Conservation (phyloP, 2,888 invertebrate genomes). For the Heliconius hortense region DNA sequence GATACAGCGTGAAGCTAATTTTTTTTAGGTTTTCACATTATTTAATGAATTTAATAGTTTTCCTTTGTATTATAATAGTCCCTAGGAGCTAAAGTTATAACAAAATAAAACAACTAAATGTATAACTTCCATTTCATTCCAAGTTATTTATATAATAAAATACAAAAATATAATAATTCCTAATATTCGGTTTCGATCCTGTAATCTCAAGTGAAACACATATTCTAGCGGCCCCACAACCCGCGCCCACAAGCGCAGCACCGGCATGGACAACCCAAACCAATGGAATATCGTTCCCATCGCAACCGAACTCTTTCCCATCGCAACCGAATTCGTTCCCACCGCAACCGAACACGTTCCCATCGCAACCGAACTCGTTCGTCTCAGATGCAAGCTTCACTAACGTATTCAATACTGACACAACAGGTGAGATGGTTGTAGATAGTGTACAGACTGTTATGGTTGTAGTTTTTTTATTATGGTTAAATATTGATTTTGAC, state of each 20-base stretch:
- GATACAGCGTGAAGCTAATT: too few relatives aligned
- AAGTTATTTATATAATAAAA: background rate
- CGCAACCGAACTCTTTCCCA: constrained; percentile 46
- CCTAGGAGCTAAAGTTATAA: background rate
- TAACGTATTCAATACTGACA: constrained; percentile 91
- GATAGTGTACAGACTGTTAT: constrained; percentile 45
- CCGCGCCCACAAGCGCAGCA: constrained; percentile 41
- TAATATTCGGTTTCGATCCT: background rate
- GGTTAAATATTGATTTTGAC: background rate
- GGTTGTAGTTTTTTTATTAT: background rate
- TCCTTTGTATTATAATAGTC: background rate
- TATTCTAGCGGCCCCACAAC: constrained; percentile 46
- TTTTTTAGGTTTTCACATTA: too few relatives aligned
- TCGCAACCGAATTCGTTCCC: constrained; percentile 76
- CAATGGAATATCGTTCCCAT: constrained; percentile 48
- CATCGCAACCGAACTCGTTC: constrained; percentile 79
- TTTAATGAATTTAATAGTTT: background rate
- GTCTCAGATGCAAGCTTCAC: constrained; percentile 94
- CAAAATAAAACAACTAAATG: constrained; percentile 6
- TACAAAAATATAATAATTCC: background rate
- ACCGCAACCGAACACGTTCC: constrained; percentile 54
- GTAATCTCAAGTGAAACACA: constrained; percentile 2
- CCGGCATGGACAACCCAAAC: constrained; percentile 48
- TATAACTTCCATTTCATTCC: background rate
- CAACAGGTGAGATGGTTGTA: constrained; percentile 81